Evolutionary conservation across 2,113 vertebrate species (phyloP).

Genomic region (Xenopus borealis): DNA sequence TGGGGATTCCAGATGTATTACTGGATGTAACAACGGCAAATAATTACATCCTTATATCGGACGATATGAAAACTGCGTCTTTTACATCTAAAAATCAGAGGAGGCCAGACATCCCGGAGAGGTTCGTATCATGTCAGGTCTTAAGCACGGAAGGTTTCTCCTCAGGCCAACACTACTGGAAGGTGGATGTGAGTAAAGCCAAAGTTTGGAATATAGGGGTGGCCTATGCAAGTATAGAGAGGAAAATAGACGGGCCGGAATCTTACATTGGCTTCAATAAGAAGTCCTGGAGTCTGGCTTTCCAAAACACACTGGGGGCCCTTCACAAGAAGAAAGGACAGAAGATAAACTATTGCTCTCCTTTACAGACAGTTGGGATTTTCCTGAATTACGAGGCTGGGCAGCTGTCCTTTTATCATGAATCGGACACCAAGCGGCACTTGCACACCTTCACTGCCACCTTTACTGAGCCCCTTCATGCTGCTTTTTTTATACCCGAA

Average conservation of each 20-base stretch:
- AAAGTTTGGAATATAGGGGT: conserved; percentile 29
- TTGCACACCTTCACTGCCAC: conserved; percentile 25
- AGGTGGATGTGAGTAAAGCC: conserved; percentile 34
- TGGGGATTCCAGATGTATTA: background rate
- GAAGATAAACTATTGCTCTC: background rate
- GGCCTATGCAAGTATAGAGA: conserved; percentile 22
- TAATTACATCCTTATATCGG: conserved; percentile 7
- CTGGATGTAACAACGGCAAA: conserved; percentile 27
- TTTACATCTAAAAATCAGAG: conserved; percentile 9
- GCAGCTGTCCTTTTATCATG: conserved; percentile 26
- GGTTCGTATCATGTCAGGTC: conserved; percentile 31
- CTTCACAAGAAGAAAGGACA: conserved; percentile 17
- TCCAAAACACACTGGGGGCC: conserved; percentile 13
- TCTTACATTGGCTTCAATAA: conserved; percentile 34
- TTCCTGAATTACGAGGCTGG: conserved; percentile 25
- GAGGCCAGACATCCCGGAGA: conserved; percentile 14
- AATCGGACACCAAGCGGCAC: background rate
- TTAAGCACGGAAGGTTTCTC: conserved; percentile 6
- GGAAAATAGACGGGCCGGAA: conserved; percentile 9
- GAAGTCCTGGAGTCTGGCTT: conserved; percentile 34
- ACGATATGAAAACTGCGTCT: conserved; percentile 14
- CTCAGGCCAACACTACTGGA: conserved; percentile 33
- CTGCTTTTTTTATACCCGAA: conserved; percentile 29
- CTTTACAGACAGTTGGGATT: conserved; percentile 4
- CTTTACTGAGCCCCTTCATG: conserved; percentile 26